A percentile compares a stretch with the other conserved stretches of the same genome.
phyloP scores from a whole-genome alignment of 2,888 invertebrate genomes.

The Hedya salicella region DNA sequence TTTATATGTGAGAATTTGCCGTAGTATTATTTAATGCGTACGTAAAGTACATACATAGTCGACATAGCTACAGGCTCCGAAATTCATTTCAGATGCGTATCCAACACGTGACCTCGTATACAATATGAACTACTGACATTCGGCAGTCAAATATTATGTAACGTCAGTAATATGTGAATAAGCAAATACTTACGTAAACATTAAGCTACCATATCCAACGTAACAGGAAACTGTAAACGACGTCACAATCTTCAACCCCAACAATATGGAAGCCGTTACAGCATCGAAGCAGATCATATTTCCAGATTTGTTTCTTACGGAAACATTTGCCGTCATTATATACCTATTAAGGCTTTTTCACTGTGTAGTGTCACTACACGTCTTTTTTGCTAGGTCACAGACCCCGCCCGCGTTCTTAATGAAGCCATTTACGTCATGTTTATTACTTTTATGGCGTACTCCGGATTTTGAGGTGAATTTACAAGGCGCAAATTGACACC shows the following conservation, averaged over 20 bases:
- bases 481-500: slow-evolving; percentile 80
- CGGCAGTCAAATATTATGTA: slow-evolving; percentile 19
- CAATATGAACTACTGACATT: slow-evolving; percentile 14
- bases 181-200: slow-evolving; percentile 29
- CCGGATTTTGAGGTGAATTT: slow-evolving; percentile 80
- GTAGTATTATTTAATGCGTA: neutral
- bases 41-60: neutral
- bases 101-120: slow-evolving; percentile 9
- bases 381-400: slow-evolving; percentile 76
- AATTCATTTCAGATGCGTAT: slow-evolving; percentile 1
- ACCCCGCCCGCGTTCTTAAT: slow-evolving; percentile 77
- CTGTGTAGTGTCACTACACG: slow-evolving; percentile 61
- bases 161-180: slow-evolving; percentile 28
- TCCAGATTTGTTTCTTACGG: slow-evolving; percentile 73
- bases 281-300: slow-evolving; percentile 68
- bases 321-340: slow-evolving; percentile 78
- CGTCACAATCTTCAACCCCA: slow-evolving; percentile 55
- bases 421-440: slow-evolving; percentile 83
- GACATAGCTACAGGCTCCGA: neutral
- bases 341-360: slow-evolving; percentile 74
- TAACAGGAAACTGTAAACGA: slow-evolving; percentile 47
- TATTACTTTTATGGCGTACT: slow-evolving; percentile 81
- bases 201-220: slow-evolving; percentile 40
- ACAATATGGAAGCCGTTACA: slow-evolving; percentile 65
- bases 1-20: slow-evolving; percentile 17